A percentile compares a stretch with the other conserved stretches of the same genome.
Evolutionary conservation across 2,113 vertebrate species (phyloP).

Genomic region (Natator depressus): DNA sequence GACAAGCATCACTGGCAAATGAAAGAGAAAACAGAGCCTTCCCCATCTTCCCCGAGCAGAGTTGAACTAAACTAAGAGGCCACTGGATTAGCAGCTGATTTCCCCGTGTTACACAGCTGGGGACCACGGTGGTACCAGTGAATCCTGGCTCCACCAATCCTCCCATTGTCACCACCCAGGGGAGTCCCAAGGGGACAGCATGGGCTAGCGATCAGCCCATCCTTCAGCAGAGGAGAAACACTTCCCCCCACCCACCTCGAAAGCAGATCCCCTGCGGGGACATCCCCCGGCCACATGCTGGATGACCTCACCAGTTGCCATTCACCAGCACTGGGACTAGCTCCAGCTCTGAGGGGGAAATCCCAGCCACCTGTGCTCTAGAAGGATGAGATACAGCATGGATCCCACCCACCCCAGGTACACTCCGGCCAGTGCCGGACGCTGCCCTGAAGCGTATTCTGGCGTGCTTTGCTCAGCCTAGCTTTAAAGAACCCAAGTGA

Average conservation of each 20-base stretch:
- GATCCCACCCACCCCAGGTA: background rate
- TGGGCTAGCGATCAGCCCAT: background rate
- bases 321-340: background rate
- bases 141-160: background rate
- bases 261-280: background rate
- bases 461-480: background rate
- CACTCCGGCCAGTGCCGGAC: background rate
- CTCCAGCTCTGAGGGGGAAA: background rate
- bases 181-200: background rate
- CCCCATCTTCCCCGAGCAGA: rapidly evolving
- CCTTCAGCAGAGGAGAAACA: background rate
- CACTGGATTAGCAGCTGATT: background rate
- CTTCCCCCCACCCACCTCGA: background rate
- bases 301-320: background rate
- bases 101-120: background rate
- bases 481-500: background rate
- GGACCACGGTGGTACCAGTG: background rate
- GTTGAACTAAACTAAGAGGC: background rate
- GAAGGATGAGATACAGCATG: background rate
- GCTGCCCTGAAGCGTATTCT: background rate
- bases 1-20: background rate
- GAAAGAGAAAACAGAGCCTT: rapidly evolving
- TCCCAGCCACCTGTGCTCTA: background rate
- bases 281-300: background rate
- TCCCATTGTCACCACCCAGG: background rate